Conservation (phyloP, 2,888 invertebrate species). For the Embidobia sp. region DNA sequence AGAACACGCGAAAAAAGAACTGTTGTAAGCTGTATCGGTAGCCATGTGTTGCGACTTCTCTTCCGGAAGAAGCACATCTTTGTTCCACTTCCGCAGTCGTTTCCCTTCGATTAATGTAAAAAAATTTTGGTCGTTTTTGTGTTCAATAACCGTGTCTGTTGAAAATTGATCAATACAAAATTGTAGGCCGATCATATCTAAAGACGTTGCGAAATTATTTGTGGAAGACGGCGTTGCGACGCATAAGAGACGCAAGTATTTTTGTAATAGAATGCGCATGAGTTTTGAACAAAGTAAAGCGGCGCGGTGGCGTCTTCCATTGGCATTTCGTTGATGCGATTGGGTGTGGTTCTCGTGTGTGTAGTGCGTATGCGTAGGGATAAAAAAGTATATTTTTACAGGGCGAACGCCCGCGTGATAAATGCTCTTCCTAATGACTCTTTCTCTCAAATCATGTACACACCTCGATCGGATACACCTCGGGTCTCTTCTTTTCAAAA, state of each 20-base stretch:
- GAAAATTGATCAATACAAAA: not conserved
- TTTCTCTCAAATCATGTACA: conserved; percentile 27
- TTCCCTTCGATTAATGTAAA: not conserved
- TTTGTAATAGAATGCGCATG: not conserved
- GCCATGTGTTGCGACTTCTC: conserved; percentile 36
- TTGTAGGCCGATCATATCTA: conserved; percentile 24
- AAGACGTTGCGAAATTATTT: not conserved
- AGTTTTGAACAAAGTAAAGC: not conserved
- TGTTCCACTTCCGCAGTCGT: conserved; percentile 12
- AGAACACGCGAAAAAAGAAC: conserved; percentile 26
- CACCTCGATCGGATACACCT: conserved; percentile 27
- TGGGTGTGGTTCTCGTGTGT: conserved; percentile 56
- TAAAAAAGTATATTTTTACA: conserved; percentile 80
- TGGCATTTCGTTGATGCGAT: conserved; percentile 2
- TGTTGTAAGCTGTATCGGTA: conserved; percentile 7
- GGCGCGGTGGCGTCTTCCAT: conserved; percentile 6
- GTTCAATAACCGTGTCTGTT: conserved; percentile 2
- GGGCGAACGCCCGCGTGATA: conserved; percentile 80
- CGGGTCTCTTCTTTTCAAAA: conserved; percentile 26
- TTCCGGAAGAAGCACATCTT: conserved; percentile 18
- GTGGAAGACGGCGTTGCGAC: not conserved
- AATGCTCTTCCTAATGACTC: conserved; percentile 80
- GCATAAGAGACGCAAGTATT: conserved; percentile 20
- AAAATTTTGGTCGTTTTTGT: conserved; percentile 14
- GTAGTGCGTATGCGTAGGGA: conserved; percentile 70